Evolutionary conservation across 2,113 vertebrate species (phyloP).

Genomic region (Rhinogobius similis): DNA sequence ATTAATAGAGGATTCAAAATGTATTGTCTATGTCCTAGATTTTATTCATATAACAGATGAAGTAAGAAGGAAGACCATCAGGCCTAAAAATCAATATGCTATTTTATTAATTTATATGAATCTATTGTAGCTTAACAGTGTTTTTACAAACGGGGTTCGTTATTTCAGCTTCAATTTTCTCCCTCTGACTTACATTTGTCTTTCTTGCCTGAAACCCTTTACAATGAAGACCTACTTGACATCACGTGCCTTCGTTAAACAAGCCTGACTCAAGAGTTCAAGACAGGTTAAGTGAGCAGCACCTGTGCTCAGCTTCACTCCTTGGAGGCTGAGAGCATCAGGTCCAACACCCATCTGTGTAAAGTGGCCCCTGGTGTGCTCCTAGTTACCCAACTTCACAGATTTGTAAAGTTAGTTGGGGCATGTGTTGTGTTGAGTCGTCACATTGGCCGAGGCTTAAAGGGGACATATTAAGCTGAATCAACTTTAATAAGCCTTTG

Average conservation of each 20-base stretch:
- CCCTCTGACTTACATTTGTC: neutral
- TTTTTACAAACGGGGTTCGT: neutral
- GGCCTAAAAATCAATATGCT: too few relatives aligned
- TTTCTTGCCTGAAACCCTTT: neutral
- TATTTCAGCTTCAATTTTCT: neutral
- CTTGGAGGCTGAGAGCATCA: conserved; percentile 2
- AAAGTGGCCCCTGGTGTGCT: neutral
- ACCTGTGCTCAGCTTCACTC: conserved; percentile 14
- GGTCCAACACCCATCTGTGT: neutral
- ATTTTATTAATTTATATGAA: too few relatives aligned
- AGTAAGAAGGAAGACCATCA: too few relatives aligned
- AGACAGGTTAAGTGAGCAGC: neutral
- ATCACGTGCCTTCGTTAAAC: neutral
- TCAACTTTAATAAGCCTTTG: too few relatives aligned
- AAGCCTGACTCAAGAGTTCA: too few relatives aligned
- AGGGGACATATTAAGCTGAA: too few relatives aligned
- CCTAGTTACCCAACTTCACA: too few relatives aligned
- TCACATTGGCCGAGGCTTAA: too few relatives aligned
- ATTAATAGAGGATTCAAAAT: neutral
- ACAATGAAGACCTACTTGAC: neutral
- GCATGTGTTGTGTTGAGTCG: too few relatives aligned
- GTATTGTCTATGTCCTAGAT: too few relatives aligned
- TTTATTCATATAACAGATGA: too few relatives aligned
- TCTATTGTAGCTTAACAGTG: neutral
- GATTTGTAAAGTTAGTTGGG: too few relatives aligned